phyloP scores from a whole-genome alignment of 2,888 invertebrate genomes.

The Eristalinus aeneus region DNA sequence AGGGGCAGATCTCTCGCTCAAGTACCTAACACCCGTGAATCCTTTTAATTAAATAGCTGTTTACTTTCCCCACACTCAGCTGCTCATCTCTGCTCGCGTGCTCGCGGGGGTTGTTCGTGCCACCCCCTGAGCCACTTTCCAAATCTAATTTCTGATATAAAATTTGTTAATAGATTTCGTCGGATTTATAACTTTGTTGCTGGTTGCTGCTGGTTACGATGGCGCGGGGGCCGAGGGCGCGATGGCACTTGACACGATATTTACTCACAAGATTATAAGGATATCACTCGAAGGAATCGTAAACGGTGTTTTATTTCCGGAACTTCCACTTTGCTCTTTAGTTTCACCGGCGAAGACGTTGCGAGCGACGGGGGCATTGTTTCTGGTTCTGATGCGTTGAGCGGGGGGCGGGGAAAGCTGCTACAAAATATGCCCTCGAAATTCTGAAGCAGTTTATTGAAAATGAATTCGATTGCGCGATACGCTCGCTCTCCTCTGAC shows the following conservation, averaged over 20 bases:
- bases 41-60: slow-evolving; percentile 71
- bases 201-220: not conserved
- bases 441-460: slow-evolving; percentile 57
- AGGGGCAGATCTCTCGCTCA: slow-evolving; percentile 21
- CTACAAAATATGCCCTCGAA: slow-evolving; percentile 53
- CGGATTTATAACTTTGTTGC: slow-evolving; percentile 66
- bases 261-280: slow-evolving; percentile 51
- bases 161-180: slow-evolving; percentile 69
- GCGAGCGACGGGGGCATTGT: not conserved
- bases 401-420: not conserved
- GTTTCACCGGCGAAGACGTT: slow-evolving; percentile 10
- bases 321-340: slow-evolving; percentile 18
- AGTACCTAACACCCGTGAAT: slow-evolving; percentile 61
- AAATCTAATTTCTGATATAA: slow-evolving; percentile 69
- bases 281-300: slow-evolving; percentile 62
- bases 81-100: not conserved
- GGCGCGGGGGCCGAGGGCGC: not conserved
- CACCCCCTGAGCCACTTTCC: slow-evolving; percentile 54
- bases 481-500: not conserved
- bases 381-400: not conserved
- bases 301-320: slow-evolving; percentile 57
- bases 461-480: slow-evolving; percentile 50
- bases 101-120: not conserved
- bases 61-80: slow-evolving; percentile 58
- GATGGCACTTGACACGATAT: slow-evolving; percentile 43